Evolutionary conservation across 2,797 vertebrate genomes (phyloP), one percentile per base, ranked within the genome.

Genomic region (Lacerta bilineata): DNA sequence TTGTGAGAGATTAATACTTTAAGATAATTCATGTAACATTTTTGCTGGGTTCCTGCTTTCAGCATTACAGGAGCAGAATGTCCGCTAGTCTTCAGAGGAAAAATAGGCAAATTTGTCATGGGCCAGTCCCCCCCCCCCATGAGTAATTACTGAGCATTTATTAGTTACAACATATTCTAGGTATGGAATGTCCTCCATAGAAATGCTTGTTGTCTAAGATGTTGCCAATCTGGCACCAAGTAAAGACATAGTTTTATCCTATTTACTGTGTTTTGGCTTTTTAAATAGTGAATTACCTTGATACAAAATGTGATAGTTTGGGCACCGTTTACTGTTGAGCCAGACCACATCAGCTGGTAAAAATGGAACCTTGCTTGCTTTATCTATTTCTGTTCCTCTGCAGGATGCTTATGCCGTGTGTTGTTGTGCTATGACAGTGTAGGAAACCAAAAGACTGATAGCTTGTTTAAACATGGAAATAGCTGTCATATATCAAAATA

Each of bases 381-480:
- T 76, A 88, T 87, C 13, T 11, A 5, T 6, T 77, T 91, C 84
- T 90, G 39, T 66, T 88, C 78, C 1, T 83, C 72, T 90, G n/a
- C 61, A 29, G 80, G 33, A 18, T 91, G 81, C 55, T 81, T 88
- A 43, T 85, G 33, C 82, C 8, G 1, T 80, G 41, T 83, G 55
- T n/a, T 64, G 72, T 36, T 41, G 9, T 79, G 82, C 78, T 83
- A 50, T 46, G 43, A 68, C 20, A 11, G 39, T 43, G 80, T 80
- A 55, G 33, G 82, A 92, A 85, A 88, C 41, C 41, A 18, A 10
- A 89, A 94, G 89, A 69, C 41, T 77, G 74, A n/a, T 92, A 77
- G 1, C 89, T 83, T 76, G 7, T 88, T 94, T 92, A 92, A 92
- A 84, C 17, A 87, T 3, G 11, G 75, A 55, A 64, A 85, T 90